phyloP scores from a whole-genome alignment of 92 coral and sea anemone genomes.

The Chrysogorgia sp. region DNA sequence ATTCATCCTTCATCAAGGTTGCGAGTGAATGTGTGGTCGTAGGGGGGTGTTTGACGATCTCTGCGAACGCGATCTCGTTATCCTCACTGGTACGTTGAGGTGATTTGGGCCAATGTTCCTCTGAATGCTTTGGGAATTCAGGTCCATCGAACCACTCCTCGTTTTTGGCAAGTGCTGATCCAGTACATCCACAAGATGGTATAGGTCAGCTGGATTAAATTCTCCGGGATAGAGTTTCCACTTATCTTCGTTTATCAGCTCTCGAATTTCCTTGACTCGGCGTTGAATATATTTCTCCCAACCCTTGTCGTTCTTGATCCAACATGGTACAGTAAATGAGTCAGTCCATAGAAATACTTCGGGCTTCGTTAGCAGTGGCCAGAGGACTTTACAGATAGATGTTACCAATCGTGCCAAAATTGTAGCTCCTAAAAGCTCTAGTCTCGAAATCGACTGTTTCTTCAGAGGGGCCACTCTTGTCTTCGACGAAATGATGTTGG shows the following conservation, averaged over 20 bases:
- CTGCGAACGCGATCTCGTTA: conserved; percentile 25
- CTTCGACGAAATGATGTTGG: too few species aligned
- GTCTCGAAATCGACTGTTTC: too few species aligned
- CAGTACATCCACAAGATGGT: conserved; percentile 29
- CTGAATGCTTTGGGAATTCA: not conserved
- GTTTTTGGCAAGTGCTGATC: not conserved
- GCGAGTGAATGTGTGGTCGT: not conserved
- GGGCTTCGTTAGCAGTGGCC: too few species aligned
- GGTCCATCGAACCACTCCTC: conserved; percentile 4
- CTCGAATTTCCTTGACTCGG: conserved; percentile 27
- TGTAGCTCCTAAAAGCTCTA: too few species aligned
- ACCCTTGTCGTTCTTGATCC: conserved; percentile 18
- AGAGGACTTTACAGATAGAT: too few species aligned
- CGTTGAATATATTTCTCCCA: conserved; percentile 33
- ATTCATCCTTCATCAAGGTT: not conserved
- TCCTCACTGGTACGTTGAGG: not conserved
- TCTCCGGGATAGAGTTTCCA: conserved; percentile 9
- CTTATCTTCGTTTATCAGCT: not conserved
- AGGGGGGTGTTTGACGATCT: conserved; percentile 40
- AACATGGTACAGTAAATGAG: conserved; percentile 10
- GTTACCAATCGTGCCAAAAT: too few species aligned
- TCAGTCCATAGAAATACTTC: too few species aligned
- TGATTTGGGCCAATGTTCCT: not conserved
- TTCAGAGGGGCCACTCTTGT: too few species aligned
- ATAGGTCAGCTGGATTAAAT: conserved; percentile 13